Conservation (phyloP, 2,888 invertebrate species). For the Rotaria socialis region DNA sequence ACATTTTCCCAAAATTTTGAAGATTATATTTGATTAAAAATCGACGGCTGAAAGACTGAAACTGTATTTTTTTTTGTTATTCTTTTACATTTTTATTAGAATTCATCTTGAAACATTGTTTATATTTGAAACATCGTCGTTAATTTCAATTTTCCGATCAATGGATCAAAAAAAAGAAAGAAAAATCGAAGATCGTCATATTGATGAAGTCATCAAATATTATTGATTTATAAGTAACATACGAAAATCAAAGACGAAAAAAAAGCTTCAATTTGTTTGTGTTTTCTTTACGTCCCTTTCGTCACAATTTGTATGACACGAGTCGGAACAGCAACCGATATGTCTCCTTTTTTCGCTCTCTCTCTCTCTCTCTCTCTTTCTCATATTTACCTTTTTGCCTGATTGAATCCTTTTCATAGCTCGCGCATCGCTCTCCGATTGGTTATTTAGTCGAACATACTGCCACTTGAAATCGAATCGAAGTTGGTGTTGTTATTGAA, state of each 20-base stretch:
- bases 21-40: background rate
- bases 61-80: background rate
- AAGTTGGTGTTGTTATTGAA: constrained; percentile 26
- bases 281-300: background rate
- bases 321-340: background rate
- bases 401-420: constrained; percentile 15
- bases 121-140: background rate
- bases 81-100: background rate
- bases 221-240: constrained; percentile 7
- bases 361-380: background rate
- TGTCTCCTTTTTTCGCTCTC: background rate
- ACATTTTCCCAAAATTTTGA: background rate
- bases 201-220: constrained; percentile 32
- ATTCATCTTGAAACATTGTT: background rate
- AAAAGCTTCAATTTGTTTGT: constrained; percentile 14
- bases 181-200: constrained; percentile 7
- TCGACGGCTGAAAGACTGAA: background rate
- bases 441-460: background rate
- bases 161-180: background rate
- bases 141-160: constrained; percentile 23
- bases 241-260: constrained; percentile 7
- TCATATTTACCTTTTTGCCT: constrained; percentile 26
- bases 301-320: background rate
- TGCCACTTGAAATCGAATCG: constrained; percentile 26
- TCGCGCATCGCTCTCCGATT: constrained; percentile 15